A percentile compares a stretch with the other conserved stretches of the same genome.
These are phyloP conservation scores for Therioaphis trifolii DNA, from an alignment of 2,888 invertebrate genomes.

Conservation along the genomic window DNA sequence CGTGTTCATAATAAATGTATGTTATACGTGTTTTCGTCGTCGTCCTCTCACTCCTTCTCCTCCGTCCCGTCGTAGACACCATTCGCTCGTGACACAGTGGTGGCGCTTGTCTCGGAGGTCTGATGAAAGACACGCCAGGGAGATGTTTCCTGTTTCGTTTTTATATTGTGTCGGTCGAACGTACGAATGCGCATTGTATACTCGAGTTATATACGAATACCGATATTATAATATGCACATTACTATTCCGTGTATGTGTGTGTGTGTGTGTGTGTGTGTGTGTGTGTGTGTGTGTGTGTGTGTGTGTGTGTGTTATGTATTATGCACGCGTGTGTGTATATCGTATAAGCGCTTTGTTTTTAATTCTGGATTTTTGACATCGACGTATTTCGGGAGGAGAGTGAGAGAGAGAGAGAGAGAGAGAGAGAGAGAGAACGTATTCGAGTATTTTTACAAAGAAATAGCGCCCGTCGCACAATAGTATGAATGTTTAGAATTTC, in stretches of 20 bases:
- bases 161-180: neutral
- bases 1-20: neutral
- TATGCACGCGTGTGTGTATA: too few relatives aligned
- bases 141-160: neutral
- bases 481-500: too few relatives aligned
- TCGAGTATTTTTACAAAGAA: too few relatives aligned
- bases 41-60: neutral
- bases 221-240: neutral
- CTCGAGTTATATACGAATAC: neutral
- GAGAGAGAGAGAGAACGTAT: too few relatives aligned
- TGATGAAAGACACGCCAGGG: neutral
- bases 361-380: too few relatives aligned
- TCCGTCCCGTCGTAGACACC: neutral
- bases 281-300: neutral
- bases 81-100: neutral
- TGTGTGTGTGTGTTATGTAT: too few relatives aligned
- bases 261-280: neutral
- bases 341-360: too few relatives aligned
- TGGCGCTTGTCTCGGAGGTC: neutral
- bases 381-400: too few relatives aligned
- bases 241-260: neutral
- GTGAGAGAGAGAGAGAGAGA: too few relatives aligned
- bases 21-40: neutral
- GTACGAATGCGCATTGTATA: neutral
- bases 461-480: too few relatives aligned